Conservation (phyloP, 2,797 vertebrate genomes). For the Ibycter americanus region DNA sequence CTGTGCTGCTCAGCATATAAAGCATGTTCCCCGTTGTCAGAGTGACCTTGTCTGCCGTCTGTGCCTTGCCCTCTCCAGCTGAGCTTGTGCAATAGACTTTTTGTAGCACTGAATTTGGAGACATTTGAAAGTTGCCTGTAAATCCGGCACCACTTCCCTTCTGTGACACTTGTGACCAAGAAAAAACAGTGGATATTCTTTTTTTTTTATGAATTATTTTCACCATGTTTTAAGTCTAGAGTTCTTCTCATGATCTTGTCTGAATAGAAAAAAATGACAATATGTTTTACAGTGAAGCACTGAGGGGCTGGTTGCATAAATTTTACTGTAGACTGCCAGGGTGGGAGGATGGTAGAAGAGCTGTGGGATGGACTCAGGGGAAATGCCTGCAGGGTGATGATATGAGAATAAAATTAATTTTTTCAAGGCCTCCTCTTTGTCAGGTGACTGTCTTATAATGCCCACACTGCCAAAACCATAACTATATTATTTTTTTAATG, state of each 20-base stretch:
- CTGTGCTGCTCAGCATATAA: slow-evolving; percentile 58
- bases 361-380: slow-evolving; percentile 37
- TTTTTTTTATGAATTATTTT: slow-evolving; percentile 11
- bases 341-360: slow-evolving; percentile 51
- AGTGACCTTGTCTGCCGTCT: slow-evolving; percentile 66
- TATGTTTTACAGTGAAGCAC: not conserved
- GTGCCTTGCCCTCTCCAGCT: slow-evolving; percentile 65
- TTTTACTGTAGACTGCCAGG: not conserved
- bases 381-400: slow-evolving; percentile 34
- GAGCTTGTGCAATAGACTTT: slow-evolving; percentile 21
- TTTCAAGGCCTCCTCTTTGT: slow-evolving; percentile 18
- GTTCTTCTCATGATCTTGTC: not conserved
- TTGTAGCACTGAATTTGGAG: not conserved
- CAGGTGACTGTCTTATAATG: slow-evolving; percentile 12
- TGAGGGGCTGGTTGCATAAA: slow-evolving; percentile 13
- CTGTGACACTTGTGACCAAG: not conserved
- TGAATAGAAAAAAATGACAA: not conserved
- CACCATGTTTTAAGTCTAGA: not conserved
- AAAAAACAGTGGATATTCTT: not conserved
- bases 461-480: slow-evolving; percentile 30
- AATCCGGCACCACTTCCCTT: not conserved
- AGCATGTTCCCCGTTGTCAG: slow-evolving; percentile 54
- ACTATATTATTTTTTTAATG: not conserved
- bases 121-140: slow-evolving; percentile 3
- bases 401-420: not conserved